phyloP scores from a whole-genome alignment of 2,113 vertebrate genomes.

The Onychorhynchus coronatus region DNA sequence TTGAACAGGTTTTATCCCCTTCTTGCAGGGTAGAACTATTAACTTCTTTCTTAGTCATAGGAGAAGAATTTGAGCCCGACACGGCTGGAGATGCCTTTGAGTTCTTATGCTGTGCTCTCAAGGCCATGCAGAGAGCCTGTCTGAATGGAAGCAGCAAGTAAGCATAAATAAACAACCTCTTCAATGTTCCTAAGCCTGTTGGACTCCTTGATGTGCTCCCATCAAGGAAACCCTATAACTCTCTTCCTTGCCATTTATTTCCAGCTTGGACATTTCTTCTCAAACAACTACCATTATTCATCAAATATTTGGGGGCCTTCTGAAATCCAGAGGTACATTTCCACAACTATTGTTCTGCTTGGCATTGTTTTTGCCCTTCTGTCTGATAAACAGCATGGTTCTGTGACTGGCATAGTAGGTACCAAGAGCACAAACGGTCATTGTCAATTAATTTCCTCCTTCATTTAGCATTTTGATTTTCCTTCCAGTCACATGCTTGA shows the following conservation, averaged over 20 bases:
- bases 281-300: neutral
- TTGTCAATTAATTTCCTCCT: neutral
- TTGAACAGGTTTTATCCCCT: neutral
- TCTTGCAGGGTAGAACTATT: neutral
- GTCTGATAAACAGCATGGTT: neutral
- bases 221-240: neutral
- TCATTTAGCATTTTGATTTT: neutral
- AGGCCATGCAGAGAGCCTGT: neutral
- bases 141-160: neutral
- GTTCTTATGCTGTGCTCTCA: neutral
- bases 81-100: neutral
- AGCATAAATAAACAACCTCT: neutral
- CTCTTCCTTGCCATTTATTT: neutral
- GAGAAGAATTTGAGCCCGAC: neutral
- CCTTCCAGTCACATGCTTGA: neutral
- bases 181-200: neutral
- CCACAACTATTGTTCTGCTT: neutral
- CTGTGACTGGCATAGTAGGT: neutral
- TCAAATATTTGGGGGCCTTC: slow-evolving; percentile 7
- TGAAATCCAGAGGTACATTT: neutral
- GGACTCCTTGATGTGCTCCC: neutral
- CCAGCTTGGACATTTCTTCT: neutral
- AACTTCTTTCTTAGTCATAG: neutral
- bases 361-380: neutral
- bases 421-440: neutral